Evolutionary conservation across 2,888 invertebrate species (phyloP).

Genomic region (Xestia c-nigrum): DNA sequence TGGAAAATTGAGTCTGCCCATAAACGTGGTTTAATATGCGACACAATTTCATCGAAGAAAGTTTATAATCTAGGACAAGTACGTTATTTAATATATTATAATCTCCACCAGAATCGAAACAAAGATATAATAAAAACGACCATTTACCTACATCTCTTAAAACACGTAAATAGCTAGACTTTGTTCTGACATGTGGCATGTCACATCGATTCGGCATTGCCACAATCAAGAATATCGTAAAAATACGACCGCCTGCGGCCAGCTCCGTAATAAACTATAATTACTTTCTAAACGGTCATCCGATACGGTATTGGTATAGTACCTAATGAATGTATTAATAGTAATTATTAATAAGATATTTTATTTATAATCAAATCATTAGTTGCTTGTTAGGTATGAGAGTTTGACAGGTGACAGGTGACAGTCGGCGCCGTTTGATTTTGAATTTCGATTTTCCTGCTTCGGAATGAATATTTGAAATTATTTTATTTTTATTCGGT

Average conservation of each 20-base stretch:
- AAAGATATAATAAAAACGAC: background rate
- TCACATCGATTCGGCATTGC: slow-evolving; percentile 39
- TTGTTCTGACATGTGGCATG: slow-evolving; percentile 14
- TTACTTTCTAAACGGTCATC: slow-evolving; percentile 51
- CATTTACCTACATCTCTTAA: background rate
- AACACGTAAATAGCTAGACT: background rate
- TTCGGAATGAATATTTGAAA: background rate
- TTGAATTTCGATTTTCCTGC: slow-evolving; percentile 1
- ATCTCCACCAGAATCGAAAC: background rate
- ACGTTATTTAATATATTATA: background rate
- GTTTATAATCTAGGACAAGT: background rate
- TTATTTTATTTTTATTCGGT: background rate
- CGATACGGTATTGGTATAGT: slow-evolving; percentile 20
- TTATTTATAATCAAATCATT: slow-evolving; percentile 27
- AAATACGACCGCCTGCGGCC: slow-evolving; percentile 42
- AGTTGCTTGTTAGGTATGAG: too few species aligned
- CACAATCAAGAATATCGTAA: slow-evolving; percentile 29
- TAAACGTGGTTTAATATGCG: too few species aligned
- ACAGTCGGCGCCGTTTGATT: slow-evolving; percentile 19
- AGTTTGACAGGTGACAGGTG: slow-evolving; percentile 32
- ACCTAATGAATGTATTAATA: slow-evolving; percentile 45
- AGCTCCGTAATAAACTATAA: slow-evolving; percentile 33
- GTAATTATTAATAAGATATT: slow-evolving; percentile 22
- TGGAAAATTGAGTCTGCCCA: too few species aligned
- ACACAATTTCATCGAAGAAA: background rate